Evolutionary conservation across 2,113 vertebrate species (phyloP).

Genomic region (Coturnix japonica): DNA sequence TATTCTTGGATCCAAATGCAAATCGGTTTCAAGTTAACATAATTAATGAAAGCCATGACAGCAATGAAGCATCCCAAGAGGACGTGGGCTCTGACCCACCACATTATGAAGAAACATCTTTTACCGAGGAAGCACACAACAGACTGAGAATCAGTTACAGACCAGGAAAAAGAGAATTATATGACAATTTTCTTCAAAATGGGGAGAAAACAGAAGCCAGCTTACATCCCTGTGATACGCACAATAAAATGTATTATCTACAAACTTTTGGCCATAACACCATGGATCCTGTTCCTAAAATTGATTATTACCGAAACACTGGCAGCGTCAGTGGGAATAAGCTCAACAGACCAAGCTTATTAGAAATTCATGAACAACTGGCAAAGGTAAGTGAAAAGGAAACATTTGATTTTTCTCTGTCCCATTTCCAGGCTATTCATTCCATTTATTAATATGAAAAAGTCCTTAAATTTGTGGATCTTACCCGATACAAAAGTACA

Average conservation of each 20-base stretch:
- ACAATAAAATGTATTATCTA: constrained; percentile 82
- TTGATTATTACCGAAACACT: constrained; percentile 94
- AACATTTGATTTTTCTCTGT: not conserved
- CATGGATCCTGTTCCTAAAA: constrained; percentile 90
- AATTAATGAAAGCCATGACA: constrained; percentile 75
- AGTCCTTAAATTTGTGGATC: constrained; percentile 31
- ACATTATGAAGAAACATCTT: constrained; percentile 87
- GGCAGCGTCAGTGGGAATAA: constrained; percentile 92
- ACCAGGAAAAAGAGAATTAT: constrained; percentile 74
- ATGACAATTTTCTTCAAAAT: constrained; percentile 76
- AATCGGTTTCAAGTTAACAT: constrained; percentile 83
- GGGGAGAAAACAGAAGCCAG: constrained; percentile 83
- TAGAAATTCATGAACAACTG: constrained; percentile 94
- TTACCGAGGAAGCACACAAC: constrained; percentile 76
- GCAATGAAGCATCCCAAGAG: constrained; percentile 55
- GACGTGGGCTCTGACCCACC: constrained; percentile 81
- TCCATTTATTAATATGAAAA: constrained; percentile 45
- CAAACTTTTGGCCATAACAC: constrained; percentile 96
- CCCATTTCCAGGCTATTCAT: constrained; percentile 41
- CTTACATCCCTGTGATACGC: constrained; percentile 82
- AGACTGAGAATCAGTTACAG: constrained; percentile 78
- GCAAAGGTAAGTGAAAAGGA: constrained; percentile 86
- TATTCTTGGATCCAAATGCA: constrained; percentile 75
- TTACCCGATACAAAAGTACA: constrained; percentile 5
- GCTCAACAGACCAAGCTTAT: constrained; percentile 88